Base-by-base conservation (phyloP, 2,888 invertebrate genomes). In the Papilio elwesi region DNA sequence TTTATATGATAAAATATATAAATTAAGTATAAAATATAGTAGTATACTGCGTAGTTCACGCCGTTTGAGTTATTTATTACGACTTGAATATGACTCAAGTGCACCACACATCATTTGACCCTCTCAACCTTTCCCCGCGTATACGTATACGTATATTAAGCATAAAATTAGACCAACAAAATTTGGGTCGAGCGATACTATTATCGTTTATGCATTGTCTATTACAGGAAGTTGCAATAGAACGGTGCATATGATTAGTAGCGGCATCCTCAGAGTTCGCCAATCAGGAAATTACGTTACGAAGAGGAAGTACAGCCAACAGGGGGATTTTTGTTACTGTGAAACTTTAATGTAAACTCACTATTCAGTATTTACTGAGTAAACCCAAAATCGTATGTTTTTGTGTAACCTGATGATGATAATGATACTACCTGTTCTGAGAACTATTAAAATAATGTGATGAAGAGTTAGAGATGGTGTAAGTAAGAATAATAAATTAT, bases 201-300 rank as follows among this genome's bases (percentile, higher is more conserved):
- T 52, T 73, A 73, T 73, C 72, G 57, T 73, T 68, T 68, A 49
- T 64, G 68, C 72, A 73, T 73, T 73, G 68, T 64, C 55, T 72
- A 73, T 64, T 65, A 57, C 55, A 73, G 68, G 69, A 73, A 55
- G 65, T 73, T 65, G 64, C 68, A 73, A 64, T 68, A 73, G 63
- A 64, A 51, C 51, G 63, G 26, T 72, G 72, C 49, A 63, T 63
- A 52, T 36, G 53, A 68, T 64, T 68, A 68, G 36, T 68, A 68
- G 36, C 38, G 26, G 48, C 68, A 48, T 67, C 67, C 62, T 57
- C 55, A 38, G 57, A 73, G 68, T 63, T 63, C 65, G 49, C 36
- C 59, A 26, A n/a, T 49, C n/a, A 53, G 62, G 67, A 68, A 53
- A 26, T 52, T 53, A 47, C 53, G 10, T 47, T 13, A 13, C 48